A percentile compares a stretch with the other conserved stretches of the same genome.
Evolutionary conservation across 2,888 invertebrate species (phyloP).

Genomic region (Spicauda simplicius): DNA sequence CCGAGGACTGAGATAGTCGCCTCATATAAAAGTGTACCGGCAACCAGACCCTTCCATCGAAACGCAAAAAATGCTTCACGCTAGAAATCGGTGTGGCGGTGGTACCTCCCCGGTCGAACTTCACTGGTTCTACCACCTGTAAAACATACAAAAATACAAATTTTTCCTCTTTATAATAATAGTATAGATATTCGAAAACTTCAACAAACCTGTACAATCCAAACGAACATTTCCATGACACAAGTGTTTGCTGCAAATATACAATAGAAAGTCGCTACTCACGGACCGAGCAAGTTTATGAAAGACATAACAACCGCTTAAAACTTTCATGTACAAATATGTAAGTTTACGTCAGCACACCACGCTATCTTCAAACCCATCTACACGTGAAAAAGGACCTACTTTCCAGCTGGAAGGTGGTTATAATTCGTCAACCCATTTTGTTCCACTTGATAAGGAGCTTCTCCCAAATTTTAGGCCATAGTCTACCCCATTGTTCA

Average conservation of each 20-base stretch:
- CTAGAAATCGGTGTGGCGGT: too few relatives aligned
- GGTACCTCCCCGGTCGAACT: too few relatives aligned
- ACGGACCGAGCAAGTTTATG: constrained; percentile 12
- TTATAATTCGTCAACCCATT: not conserved
- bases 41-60: too few relatives aligned
- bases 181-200: not conserved
- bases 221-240: constrained; percentile 13
- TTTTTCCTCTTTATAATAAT: too few relatives aligned
- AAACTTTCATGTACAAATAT: constrained; percentile 21
- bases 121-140: too few relatives aligned
- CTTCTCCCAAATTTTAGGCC: too few relatives aligned
- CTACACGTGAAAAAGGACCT: not conserved
- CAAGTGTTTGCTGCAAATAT: not conserved
- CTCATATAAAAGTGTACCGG: too few relatives aligned
- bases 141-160: too few relatives aligned
- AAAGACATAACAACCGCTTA: constrained; percentile 14
- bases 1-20: too few relatives aligned
- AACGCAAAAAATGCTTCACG: too few relatives aligned
- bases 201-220: not conserved
- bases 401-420: not conserved
- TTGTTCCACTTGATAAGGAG: too few relatives aligned
- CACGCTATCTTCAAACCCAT: not conserved
- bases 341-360: constrained; percentile 9
- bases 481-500: too few relatives aligned
- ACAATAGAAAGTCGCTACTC: constrained; percentile 9